Base-by-base conservation (phyloP, 2,888 invertebrate genomes). In the Sesia apiformis region DNA sequence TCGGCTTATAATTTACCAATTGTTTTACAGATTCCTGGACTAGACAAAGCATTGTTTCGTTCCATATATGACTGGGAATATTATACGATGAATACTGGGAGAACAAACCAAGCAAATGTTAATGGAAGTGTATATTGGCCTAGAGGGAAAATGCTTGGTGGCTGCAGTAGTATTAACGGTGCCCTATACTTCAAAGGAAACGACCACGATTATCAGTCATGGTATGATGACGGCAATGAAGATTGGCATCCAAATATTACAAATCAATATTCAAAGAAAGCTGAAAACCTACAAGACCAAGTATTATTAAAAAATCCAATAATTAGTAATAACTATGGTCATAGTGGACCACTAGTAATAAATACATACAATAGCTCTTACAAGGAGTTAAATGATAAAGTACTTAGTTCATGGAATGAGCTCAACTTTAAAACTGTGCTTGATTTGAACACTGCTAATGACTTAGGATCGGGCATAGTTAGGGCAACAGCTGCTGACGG, bases 31-130 rank as follows among this genome's bases (percentile, higher is more conserved):
- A 51, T 64, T 7, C 61, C 60, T 5, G 57, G 52, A 3, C 43
- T 60, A 39, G 58, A 65, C 8, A 55, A 40, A 38, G 38, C 42
- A 0, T 42, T 78, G 8, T 64, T 40, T 23, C 49, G 92, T 64
- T 84, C 72, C 4, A 55, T 62, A 68, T 80, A 95, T 55, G 96
- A 96, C 73, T 97, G 96, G 96, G 91, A 93, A 69, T 97, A 96
- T 74, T 93, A 93, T 73, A 95, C 95, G 0, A 94, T 94, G 66
- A 94, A 94, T 0, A 93, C 94, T 70, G 93, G 93, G 39, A 91
- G 89, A 51, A 90, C 92, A 0, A 94, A 94, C 72, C 81, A 94
- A 66, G 95, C 94, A 91, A 81, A 79, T 49, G 64, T 70, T 56
- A 69, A 74, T 52, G 67, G 72, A 53, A 59, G 72, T 51, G 73